Base-by-base conservation (phyloP, 1,140 invertebrate species). In the Andricus grossulariae region DNA sequence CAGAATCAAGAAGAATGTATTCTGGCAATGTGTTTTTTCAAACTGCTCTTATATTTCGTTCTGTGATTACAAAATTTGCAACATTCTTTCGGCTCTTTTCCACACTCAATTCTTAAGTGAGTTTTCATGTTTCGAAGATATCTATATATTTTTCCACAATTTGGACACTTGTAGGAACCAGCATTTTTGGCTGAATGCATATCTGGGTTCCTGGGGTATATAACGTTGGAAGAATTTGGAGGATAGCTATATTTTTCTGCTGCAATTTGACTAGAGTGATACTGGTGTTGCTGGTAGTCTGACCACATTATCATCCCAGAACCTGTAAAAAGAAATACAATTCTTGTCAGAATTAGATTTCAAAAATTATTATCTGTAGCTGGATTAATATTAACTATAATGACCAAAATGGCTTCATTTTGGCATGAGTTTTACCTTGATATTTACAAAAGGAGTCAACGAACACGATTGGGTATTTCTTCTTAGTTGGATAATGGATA, bases 111-210 rank as follows among this genome's bases (percentile, higher is more conserved):
- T 54, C 90, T 92, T 78, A 92, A 78, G 78, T 94, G 93, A 18
- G 90, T 85, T 66, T 88, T 91, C 80, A 93, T 89, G 80, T 93
- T 93, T 49, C 92, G 88, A 16, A 92, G 85, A 84, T 91, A 91
- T 1, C 89, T 89, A 80, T 93, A 93, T 4, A 84, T 86, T 74
- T 92, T 92, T 70, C 88, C 90, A 83, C 93, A 94, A 18, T 90
- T 90, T 3, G 90, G 90, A 80, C 93, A 94, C 6, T 82, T 81
- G 77, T 86, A 91, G 32, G 85, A 87, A 49, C 90, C 90, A 0
- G 88, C 87, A 50, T 84, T 84, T 52, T 84, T 88, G 70, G 88
- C 88, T 57, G 85, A 66, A 57, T 3, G 19, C 19, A 50, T 3
- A 15, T 5, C 19, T 12, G 10, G 10, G 4, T 25, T 60, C 6